Percentiles rank a stretch among this genome's conserved stretches.
These are phyloP conservation scores for Drosophila subquinaria DNA, from an alignment of 2,888 invertebrate species.

Conservation along the genomic window DNA sequence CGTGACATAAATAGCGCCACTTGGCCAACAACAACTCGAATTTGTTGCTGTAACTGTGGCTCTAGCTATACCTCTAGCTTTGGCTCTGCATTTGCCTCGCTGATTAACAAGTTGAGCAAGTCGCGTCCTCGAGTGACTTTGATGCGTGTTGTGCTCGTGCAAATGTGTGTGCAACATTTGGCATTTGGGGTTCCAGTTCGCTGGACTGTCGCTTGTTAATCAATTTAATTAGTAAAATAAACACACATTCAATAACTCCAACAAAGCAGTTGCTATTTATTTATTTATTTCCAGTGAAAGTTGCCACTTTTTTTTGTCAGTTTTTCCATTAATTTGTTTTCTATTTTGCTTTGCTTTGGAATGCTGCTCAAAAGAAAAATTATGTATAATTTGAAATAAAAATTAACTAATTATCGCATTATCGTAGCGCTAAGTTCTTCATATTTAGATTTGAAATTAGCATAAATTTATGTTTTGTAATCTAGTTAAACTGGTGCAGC, in stretches of 20 bases:
- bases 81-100: conserved; percentile 28
- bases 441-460: conserved; percentile 48
- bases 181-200: conserved; percentile 20
- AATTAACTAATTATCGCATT: conserved; percentile 12
- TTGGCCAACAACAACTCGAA: conserved; percentile 44
- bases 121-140: conserved; percentile 49
- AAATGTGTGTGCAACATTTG: conserved; percentile 41
- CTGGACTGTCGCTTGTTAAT: conserved; percentile 51
- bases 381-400: conserved; percentile 16
- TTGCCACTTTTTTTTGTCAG: conserved; percentile 23
- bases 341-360: conserved; percentile 58
- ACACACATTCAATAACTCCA: conserved; percentile 53
- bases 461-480: conserved; percentile 58
- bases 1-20: conserved; percentile 56
- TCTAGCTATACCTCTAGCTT: not conserved
- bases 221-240: conserved; percentile 68
- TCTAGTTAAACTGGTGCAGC: conserved; percentile 70
- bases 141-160: conserved; percentile 29
- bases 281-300: conserved; percentile 62
- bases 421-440: conserved; percentile 18
- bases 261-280: conserved; percentile 38
- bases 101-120: conserved; percentile 51
- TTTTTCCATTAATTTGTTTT: conserved; percentile 59
- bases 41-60: conserved; percentile 13
- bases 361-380: conserved; percentile 26